These are phyloP conservation scores for Varanus komodoensis DNA, from an alignment of 2,113 vertebrate species.

Conservation along the genomic window DNA sequence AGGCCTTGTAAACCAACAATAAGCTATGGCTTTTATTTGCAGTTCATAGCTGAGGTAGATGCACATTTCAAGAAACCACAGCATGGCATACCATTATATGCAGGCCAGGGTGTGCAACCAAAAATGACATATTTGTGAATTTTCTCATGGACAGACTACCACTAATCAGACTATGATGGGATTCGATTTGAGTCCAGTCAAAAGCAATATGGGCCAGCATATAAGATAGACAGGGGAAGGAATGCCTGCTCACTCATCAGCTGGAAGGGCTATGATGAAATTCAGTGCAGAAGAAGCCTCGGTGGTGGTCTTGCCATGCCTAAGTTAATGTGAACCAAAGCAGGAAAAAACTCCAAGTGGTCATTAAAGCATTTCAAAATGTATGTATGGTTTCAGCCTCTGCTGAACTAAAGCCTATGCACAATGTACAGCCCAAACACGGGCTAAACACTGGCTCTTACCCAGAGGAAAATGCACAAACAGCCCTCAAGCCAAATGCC, in stretches of 20 bases:
- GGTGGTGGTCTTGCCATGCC: neutral
- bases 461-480: neutral
- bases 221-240: neutral
- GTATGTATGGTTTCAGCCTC: neutral
- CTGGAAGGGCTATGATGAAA: neutral
- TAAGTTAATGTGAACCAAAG: neutral
- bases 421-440: neutral
- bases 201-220: neutral
- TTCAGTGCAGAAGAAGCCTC: neutral
- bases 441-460: neutral
- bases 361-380: conserved; percentile 5
- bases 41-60: too few species aligned
- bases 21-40: too few species aligned
- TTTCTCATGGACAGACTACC: neutral
- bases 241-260: neutral
- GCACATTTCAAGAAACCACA: too few species aligned
- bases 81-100: too few species aligned
- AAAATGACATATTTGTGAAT: neutral
- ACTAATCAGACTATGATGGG: neutral
- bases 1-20: too few species aligned
- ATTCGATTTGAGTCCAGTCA: neutral
- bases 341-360: neutral
- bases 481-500: neutral
- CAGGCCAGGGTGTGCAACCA: neutral
- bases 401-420: neutral